Conservation (phyloP, 1,140 invertebrate genomes). For the Scaptomyza pallida region DNA sequence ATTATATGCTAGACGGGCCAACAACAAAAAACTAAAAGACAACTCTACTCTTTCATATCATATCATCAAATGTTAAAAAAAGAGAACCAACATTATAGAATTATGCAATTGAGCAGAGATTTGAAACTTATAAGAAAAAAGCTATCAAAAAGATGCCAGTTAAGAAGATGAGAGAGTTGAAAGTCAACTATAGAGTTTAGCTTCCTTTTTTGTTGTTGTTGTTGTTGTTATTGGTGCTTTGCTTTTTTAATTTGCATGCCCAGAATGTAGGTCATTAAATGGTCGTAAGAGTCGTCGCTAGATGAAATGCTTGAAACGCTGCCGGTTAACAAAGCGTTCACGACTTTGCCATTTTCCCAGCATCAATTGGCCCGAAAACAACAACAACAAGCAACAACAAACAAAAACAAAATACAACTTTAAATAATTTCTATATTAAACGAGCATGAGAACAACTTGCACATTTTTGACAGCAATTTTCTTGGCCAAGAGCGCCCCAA, state of each 20-base stretch:
- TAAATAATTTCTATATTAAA: constrained; percentile 80
- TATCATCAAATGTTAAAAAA: constrained; percentile 58
- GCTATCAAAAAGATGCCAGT: constrained; percentile 20
- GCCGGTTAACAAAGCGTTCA: constrained; percentile 25
- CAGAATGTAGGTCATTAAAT: constrained; percentile 44
- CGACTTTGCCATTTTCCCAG: constrained; percentile 45
- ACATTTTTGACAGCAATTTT: constrained; percentile 66
- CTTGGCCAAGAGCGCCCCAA: constrained; percentile 28
- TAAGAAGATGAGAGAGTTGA: constrained; percentile 4
- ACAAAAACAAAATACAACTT: constrained; percentile 17
- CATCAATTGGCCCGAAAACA: constrained; percentile 21
- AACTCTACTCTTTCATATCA: constrained; percentile 64
- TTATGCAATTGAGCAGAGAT: constrained; percentile 28
- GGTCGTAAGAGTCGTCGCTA: constrained; percentile 22
- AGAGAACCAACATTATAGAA: constrained; percentile 15
- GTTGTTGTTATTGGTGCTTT: neutral
- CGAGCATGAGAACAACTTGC: constrained; percentile 73
- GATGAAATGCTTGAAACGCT: constrained; percentile 47
- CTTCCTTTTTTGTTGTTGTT: neutral
- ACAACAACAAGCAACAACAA: neutral
- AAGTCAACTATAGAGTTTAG: constrained; percentile 10
- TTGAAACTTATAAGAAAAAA: neutral
- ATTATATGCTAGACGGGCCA: constrained; percentile 49
- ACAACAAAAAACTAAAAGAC: constrained; percentile 25
- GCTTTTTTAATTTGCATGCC: constrained; percentile 33